These are phyloP conservation scores for Nymphalis urticae DNA, from an alignment of 2,888 invertebrate species.

Conservation along the genomic window DNA sequence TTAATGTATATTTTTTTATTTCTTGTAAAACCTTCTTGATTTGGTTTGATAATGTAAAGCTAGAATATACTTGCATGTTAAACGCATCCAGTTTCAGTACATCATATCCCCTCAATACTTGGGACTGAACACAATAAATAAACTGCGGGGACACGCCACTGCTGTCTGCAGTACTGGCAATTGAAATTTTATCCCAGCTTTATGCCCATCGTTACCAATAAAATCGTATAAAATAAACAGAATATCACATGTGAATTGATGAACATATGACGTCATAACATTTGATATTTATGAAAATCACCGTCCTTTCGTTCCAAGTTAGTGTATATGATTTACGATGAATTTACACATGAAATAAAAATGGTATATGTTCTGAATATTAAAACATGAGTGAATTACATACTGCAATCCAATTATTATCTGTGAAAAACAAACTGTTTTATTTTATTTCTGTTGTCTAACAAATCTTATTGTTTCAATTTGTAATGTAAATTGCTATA, in stretches of 20 bases:
- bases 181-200: constrained; percentile 79
- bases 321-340: background rate
- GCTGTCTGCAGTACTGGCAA: constrained; percentile 75
- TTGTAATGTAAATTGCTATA: no score
- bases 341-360: background rate
- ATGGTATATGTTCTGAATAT: no score
- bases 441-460: no score
- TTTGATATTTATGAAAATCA: constrained; percentile 51
- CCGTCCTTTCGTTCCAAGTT: constrained; percentile 13
- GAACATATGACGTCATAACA: constrained; percentile 63
- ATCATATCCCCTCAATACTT: constrained; percentile 54
- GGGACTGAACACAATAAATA: constrained; percentile 75
- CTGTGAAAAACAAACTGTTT: no score
- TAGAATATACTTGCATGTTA: background rate
- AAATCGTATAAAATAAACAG: constrained; percentile 73
- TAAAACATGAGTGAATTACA: no score
- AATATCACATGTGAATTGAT: constrained; percentile 48
- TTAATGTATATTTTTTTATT: background rate
- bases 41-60: background rate
- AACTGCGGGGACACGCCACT: constrained; percentile 65
- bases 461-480: no score
- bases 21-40: no score
- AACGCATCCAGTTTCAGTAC: constrained; percentile 28
- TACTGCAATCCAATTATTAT: no score
- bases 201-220: constrained; percentile 70